Evolutionary conservation across 2,113 vertebrate genomes (phyloP), one percentile per base, ranked within the genome.

Genomic region (Circaetus cinerascens): DNA sequence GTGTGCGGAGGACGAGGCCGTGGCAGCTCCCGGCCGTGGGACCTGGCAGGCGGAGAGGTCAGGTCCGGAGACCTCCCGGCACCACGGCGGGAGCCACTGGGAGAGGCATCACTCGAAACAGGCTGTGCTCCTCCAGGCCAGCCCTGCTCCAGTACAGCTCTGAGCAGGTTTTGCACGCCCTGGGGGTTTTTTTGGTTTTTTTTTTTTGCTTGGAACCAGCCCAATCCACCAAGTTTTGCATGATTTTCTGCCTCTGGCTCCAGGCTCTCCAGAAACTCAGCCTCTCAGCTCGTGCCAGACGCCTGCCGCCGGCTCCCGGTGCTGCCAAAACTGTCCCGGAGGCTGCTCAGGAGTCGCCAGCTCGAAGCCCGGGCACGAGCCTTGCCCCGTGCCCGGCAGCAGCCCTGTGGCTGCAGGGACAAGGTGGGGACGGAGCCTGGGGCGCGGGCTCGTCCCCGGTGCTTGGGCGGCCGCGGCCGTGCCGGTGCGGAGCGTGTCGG

Each of bases 81-180:
- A 34, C 7, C 5, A 0, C 0, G 11, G 57, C 0, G 2, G 17
- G 18, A 82, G 9, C 40, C 63, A 25, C 38, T 1, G 4, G 63
- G 34, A 67, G 34, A 64, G 50, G n/a, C 7, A 2, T 17, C 4
- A 5, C 71, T 15, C 3, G 1, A 53, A 79, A 22, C 56, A 3
- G 6, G 3, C 19, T 5, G 1, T 25, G 30, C n/a, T 57, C 21
- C 50, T 72, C 29, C 21, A 7, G 63, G 40, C 62, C 86, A 53
- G 22, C n/a, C 30, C 29, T 8, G 15, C 51, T 62, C 76, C 1
- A 1, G 8, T 23, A 53, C 59, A 76, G n/a, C 63, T 50, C 84
- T 7, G 36, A 60, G 62, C 53, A 48, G 57, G 45, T 73, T 94
- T 90, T 59, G 21, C 45, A 7, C 11, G 3, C 56, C 46, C 69